Conservation (phyloP, 2,888 invertebrate species). For the Alloplasta piceator region DNA sequence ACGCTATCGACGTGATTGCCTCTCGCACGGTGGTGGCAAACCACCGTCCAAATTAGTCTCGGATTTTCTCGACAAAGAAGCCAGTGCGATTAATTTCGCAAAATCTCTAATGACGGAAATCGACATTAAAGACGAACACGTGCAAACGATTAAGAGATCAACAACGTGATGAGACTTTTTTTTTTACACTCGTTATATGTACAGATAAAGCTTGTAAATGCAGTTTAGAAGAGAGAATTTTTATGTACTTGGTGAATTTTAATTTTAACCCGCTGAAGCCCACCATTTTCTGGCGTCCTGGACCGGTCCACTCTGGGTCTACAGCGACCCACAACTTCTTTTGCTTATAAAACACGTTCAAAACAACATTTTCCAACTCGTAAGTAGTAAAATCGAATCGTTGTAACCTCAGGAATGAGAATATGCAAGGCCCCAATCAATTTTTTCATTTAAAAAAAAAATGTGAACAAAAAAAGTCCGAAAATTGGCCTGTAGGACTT, state of each 20-base stretch:
- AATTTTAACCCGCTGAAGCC: conserved; percentile 19
- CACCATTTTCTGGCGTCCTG: no score
- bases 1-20: conserved; percentile 89
- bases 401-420: no score
- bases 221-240: conserved; percentile 7
- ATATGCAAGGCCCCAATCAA: no score
- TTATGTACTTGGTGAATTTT: conserved; percentile 3
- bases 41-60: conserved; percentile 91
- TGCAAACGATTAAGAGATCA: conserved; percentile 74
- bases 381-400: no score
- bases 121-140: conserved; percentile 86
- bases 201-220: conserved; percentile 47
- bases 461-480: no score
- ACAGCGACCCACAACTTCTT: no score
- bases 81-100: conserved; percentile 91
- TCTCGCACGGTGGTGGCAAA: conserved; percentile 94
- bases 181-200: conserved; percentile 26
- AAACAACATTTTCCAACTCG: no score
- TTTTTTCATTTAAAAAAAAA: no score
- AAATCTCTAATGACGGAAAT: conserved; percentile 91
- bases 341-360: no score
- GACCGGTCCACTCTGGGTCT: no score
- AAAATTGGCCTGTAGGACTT: no score
- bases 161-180: conserved; percentile 15
- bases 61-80: conserved; percentile 90